Conservation (phyloP, 2,888 invertebrate genomes). For the Thera britannica region DNA sequence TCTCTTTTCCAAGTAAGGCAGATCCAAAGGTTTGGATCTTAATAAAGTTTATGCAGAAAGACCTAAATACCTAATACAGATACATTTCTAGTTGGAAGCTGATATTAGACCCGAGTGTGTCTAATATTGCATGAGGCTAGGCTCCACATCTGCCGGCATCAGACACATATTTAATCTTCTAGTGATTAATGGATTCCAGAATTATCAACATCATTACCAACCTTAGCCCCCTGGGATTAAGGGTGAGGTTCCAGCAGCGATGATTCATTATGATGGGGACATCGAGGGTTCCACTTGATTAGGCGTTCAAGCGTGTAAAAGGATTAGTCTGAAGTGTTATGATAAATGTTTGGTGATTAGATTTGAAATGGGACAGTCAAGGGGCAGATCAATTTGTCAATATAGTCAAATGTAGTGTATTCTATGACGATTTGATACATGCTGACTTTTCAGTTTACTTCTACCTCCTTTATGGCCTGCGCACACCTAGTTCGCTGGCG, state of each 20-base stretch:
- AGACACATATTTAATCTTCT: slow-evolving; percentile 59
- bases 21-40: no score
- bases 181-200: slow-evolving; percentile 57
- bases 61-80: not conserved
- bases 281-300: slow-evolving; percentile 46
- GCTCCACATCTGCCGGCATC: slow-evolving; percentile 47
- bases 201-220: slow-evolving; percentile 36
- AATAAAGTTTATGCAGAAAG: no score
- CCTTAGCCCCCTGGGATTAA: slow-evolving; percentile 36
- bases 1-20: no score
- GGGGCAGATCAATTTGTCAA: not conserved
- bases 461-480: no score
- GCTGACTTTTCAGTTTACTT: no score
- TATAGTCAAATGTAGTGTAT: not conserved
- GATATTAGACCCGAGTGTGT: not conserved
- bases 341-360: slow-evolving; percentile 23
- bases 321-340: slow-evolving; percentile 26
- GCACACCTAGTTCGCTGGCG: no score
- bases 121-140: slow-evolving; percentile 13
- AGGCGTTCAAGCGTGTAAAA: slow-evolving; percentile 36
- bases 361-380: slow-evolving; percentile 11
- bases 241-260: slow-evolving; percentile 26
- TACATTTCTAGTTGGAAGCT: not conserved
- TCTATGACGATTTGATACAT: no score
- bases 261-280: slow-evolving; percentile 39